A percentile compares a stretch with the other conserved stretches of the same genome.
Evolutionary conservation across 53 echinoderm and acorn worm genomes (phyloP).

Genomic region (Henricia sp.): DNA sequence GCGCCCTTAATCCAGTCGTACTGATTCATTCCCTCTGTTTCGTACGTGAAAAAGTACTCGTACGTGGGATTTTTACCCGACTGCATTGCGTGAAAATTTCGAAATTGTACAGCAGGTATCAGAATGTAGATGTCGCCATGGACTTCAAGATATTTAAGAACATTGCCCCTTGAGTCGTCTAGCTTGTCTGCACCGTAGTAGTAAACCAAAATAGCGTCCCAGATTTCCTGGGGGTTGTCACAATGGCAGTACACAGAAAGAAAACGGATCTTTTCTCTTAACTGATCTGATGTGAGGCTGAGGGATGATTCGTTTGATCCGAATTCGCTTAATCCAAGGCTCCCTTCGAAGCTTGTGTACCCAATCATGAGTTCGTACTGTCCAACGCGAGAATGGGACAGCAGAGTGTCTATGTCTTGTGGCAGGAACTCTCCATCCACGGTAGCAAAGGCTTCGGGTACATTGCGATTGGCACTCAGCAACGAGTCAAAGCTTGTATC

Average conservation of each 20-base stretch:
- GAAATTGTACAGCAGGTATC: background rate
- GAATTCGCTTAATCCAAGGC: background rate
- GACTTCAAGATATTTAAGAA: conserved; percentile 11
- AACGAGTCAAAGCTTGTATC: background rate
- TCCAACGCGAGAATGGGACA: background rate
- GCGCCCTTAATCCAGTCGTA: background rate
- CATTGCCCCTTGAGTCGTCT: background rate
- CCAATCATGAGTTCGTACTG: conserved; percentile 20
- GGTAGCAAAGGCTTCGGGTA: background rate
- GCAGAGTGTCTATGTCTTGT: background rate
- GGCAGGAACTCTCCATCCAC: conserved; percentile 11
- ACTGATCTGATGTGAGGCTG: background rate
- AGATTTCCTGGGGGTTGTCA: background rate
- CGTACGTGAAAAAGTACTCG: conserved; percentile 15
- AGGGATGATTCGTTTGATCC: background rate
- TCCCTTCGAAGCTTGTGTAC: background rate
- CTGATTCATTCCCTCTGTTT: background rate
- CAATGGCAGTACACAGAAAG: background rate
- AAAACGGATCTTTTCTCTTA: background rate
- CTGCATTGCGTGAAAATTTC: background rate
- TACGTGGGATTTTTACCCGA: background rate
- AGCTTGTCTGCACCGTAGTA: conserved; percentile 13
- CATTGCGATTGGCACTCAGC: background rate
- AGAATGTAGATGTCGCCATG: background rate
- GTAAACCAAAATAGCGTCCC: background rate